A percentile compares a stretch with the other conserved stretches of the same genome.
Conservation (phyloP, 37 sponge, comb jelly and placozoan species). For the Agelas oroides region DNA sequence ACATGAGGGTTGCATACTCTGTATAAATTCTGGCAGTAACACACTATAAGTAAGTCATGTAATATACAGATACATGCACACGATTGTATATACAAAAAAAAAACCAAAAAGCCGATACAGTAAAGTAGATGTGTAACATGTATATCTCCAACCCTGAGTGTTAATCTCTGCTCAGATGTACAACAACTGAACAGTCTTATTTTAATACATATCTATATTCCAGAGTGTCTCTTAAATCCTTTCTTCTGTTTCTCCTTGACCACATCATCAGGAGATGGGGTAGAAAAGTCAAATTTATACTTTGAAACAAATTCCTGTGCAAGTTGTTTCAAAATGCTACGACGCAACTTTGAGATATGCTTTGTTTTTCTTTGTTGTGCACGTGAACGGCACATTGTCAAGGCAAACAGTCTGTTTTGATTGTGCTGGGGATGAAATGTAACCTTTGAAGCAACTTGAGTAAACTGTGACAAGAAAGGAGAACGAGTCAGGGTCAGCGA, state of each 20-base stretch:
- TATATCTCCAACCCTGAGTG: background rate
- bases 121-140: too few species aligned
- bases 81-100: too few species aligned
- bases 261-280: constrained; percentile 70
- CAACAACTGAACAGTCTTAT: background rate
- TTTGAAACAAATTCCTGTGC: background rate
- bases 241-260: constrained; percentile 31
- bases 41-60: too few species aligned
- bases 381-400: background rate
- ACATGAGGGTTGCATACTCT: too few species aligned
- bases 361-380: too few species aligned
- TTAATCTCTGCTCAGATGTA: background rate
- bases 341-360: background rate
- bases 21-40: too few species aligned
- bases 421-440: background rate
- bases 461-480: background rate
- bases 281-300: constrained; percentile 30
- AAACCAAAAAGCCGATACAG: too few species aligned
- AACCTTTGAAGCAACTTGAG: background rate
- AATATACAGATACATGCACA: too few species aligned
- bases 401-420: background rate
- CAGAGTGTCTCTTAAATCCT: background rate
- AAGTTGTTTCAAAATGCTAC: background rate
- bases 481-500: too few species aligned
- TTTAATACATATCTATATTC: background rate